A percentile compares a stretch with the other conserved stretches of the same genome.
phyloP scores from a whole-genome alignment of 2,888 invertebrate genomes.

The Andrena hattorfiana region DNA sequence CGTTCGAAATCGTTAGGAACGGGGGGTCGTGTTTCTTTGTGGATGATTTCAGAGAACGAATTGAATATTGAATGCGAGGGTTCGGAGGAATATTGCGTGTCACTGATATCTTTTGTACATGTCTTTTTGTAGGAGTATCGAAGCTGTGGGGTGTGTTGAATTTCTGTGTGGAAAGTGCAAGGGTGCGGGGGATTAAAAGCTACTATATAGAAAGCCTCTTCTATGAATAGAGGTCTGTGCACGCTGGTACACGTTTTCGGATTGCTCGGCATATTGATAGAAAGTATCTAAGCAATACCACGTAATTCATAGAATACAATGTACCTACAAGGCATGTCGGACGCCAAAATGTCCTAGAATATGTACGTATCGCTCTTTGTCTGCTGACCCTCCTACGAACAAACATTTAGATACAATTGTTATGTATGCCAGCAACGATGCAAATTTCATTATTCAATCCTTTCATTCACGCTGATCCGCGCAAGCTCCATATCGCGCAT shows the following conservation, averaged over 20 bases:
- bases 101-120: not conserved
- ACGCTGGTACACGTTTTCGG: constrained; percentile 16
- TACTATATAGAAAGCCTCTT: constrained; percentile 25
- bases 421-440: constrained; percentile 48
- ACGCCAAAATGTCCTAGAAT: constrained; percentile 87
- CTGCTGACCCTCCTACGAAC: constrained; percentile 82
- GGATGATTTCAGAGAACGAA: too few relatives aligned
- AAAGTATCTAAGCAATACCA: constrained; percentile 60
- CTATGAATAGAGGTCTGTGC: not conserved
- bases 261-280: constrained; percentile 37
- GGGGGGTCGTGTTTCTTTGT: too few relatives aligned
- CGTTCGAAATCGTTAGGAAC: too few relatives aligned
- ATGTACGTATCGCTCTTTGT: constrained; percentile 93
- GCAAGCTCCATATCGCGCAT: not conserved
- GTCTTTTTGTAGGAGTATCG: not conserved
- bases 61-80: too few relatives aligned
- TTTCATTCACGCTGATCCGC: not conserved
- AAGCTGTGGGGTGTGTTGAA: not conserved
- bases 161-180: constrained; percentile 14
- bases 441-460: constrained; percentile 13
- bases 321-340: constrained; percentile 71
- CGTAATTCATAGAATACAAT: constrained; percentile 65
- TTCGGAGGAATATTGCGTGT: too few relatives aligned
- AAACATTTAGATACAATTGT: constrained; percentile 74
- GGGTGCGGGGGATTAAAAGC: constrained; percentile 35